phyloP scores from a whole-genome alignment of 2,113 vertebrate species.

The Heloderma charlesbogerti region DNA sequence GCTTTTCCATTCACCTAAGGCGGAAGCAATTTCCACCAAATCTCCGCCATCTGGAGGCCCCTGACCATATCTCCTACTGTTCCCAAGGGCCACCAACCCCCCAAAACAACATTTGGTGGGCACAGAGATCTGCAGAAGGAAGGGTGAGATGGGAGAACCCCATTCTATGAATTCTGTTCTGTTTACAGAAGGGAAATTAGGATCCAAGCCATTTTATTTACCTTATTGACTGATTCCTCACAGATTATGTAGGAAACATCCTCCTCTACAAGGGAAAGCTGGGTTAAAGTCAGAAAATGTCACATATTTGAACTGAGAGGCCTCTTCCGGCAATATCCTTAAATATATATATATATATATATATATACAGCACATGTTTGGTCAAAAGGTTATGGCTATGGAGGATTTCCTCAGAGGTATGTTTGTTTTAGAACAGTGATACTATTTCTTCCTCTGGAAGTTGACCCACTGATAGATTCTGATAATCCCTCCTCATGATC shows the following conservation, averaged over 20 bases:
- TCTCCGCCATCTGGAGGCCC: not conserved
- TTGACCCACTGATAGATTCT: slow-evolving; percentile 39
- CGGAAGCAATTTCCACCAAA: too few relatives aligned
- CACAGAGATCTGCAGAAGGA: not conserved
- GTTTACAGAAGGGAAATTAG: not conserved
- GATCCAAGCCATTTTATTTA: not conserved
- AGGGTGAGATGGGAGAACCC: not conserved
- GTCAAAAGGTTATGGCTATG: slow-evolving; percentile 26
- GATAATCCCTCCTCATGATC: slow-evolving; percentile 34
- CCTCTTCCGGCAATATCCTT: not conserved
- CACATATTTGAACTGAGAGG: not conserved
- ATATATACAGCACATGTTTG: not conserved
- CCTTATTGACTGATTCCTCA: not conserved
- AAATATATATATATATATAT: too few relatives aligned
- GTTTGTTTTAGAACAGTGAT: slow-evolving; percentile 60
- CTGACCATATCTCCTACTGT: not conserved
- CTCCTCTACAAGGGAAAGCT: not conserved
- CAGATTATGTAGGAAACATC: not conserved
- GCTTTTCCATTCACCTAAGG: too few relatives aligned
- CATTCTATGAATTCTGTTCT: not conserved
- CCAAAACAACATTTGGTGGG: not conserved
- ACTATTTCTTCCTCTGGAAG: slow-evolving; percentile 20
- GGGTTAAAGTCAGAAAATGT: not conserved
- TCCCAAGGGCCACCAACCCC: not conserved
- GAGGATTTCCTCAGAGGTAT: slow-evolving; percentile 25